Base-by-base conservation (phyloP, 2,797 vertebrate genomes). In the Chrysolophus pictus region DNA sequence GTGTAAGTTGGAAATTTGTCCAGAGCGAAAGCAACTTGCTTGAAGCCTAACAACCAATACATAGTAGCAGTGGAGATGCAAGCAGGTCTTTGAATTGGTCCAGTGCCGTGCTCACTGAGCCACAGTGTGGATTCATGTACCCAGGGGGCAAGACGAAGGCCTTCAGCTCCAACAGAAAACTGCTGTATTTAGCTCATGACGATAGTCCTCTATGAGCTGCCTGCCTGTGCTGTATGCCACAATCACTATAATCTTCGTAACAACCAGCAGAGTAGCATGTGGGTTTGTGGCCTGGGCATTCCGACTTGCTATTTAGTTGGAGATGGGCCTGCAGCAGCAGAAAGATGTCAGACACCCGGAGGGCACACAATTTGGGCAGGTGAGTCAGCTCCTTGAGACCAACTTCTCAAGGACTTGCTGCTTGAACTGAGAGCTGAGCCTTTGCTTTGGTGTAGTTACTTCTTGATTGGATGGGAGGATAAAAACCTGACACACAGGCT, bases 281-380 rank as follows among this genome's bases (percentile, higher is more conserved):
- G 13, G 41, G 29, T 46, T 58, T 74, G 33, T 3, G 5, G 39
- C 68, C 84, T 0, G 0, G 41, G 28, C 0, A 0, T 29, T 10
- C 19, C 4, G 3, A 26, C 42, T 47, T 35, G 29, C 1, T 1
- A 4, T 56, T 83, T 49, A 37, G 35, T 8, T 85, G 35, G 39
- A 73, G 31, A 17, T 0, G 17, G 28, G 10, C 53, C 0, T 0
- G 5, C 49, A 78, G 63, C 16, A 39, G 4, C 62, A 47, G 49
- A 35, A 49, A 39, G 33, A 84, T 21, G 19, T 58, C 18, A 75
- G 81, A 35, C 12, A 31, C 5, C 21, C 0, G 0, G 58, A 87
- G 37, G 10, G 13, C 1, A 49, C 53, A 85, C 56, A 33, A 5
- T 88, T 90, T 63, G 60, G 2, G 24, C 69, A 82, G 37, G 24